A percentile compares a stretch with the other conserved stretches of the same genome.
phyloP scores from a whole-genome alignment of 2,888 invertebrate genomes.

The Sminthurinus aureus region DNA sequence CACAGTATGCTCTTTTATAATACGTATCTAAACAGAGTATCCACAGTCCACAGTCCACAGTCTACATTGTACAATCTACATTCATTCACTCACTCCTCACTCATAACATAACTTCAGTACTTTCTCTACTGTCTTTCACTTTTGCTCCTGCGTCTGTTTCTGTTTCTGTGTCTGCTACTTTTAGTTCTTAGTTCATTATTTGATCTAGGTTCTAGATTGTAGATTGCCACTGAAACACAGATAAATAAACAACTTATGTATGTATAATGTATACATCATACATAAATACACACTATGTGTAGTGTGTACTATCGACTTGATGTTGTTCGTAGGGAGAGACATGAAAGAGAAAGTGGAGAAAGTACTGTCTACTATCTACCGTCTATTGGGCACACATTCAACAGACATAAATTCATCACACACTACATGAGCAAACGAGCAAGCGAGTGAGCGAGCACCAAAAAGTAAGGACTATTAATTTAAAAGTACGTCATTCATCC shows the following conservation, averaged over 20 bases:
- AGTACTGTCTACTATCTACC: background rate
- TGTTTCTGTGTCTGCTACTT: no score
- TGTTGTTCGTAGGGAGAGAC: no score
- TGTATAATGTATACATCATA: background rate
- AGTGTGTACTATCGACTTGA: no score
- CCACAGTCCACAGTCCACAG: no score
- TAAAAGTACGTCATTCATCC: background rate
- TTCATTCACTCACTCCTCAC: no score
- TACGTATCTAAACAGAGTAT: background rate
- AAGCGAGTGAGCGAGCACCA: background rate
- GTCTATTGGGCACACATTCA: no score
- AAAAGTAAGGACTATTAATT: background rate
- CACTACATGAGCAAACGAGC: background rate
- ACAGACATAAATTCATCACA: no score
- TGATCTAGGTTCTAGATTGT: background rate
- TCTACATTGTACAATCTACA: background rate
- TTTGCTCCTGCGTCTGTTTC: constrained; percentile 14
- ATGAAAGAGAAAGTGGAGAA: background rate
- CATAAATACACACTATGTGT: no score
- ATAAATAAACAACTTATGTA: constrained; percentile 17
- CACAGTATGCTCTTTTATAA: background rate
- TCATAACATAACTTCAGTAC: no score
- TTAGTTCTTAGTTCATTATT: no score
- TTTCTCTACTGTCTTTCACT: background rate
- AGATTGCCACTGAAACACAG: constrained; percentile 1